These are phyloP conservation scores for Acridotheres tristis DNA, from an alignment of 2,797 vertebrate species.

Conservation along the genomic window DNA sequence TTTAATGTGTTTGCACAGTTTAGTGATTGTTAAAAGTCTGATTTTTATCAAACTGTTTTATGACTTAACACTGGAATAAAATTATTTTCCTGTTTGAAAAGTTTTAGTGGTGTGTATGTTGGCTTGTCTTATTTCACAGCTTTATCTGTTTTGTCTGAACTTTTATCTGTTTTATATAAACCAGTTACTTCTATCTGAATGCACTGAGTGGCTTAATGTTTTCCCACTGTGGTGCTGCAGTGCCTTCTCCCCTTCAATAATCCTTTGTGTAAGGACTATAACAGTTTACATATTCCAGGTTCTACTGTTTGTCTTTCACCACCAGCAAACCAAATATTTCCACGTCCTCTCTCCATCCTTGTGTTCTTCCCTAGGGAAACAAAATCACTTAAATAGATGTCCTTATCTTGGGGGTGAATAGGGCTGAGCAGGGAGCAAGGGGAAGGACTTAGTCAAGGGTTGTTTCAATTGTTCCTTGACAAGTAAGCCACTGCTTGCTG, in stretches of 20 bases:
- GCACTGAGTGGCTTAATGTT: background rate
- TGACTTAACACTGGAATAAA: slow-evolving; percentile 43
- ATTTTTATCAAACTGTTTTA: background rate
- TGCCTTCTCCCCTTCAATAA: background rate
- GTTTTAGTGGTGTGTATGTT: background rate
- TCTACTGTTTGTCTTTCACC: background rate
- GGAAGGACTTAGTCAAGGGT: background rate
- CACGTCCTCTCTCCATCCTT: background rate
- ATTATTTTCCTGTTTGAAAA: background rate
- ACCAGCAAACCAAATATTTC: background rate
- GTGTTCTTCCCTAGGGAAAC: background rate
- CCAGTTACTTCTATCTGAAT: background rate
- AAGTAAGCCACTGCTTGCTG: background rate
- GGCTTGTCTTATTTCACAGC: background rate
- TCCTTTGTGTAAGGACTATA: background rate
- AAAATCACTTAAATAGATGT: background rate
- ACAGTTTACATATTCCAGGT: background rate
- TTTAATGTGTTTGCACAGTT: background rate
- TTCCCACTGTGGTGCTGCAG: background rate
- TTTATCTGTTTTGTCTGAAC: background rate
- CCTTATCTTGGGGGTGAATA: background rate
- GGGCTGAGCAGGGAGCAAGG: background rate
- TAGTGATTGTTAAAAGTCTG: background rate
- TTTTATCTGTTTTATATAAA: background rate
- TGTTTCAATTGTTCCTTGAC: background rate